These are phyloP conservation scores for Typhlichthys subterraneus DNA, from an alignment of 2,797 vertebrate genomes.

Conservation along the genomic window DNA sequence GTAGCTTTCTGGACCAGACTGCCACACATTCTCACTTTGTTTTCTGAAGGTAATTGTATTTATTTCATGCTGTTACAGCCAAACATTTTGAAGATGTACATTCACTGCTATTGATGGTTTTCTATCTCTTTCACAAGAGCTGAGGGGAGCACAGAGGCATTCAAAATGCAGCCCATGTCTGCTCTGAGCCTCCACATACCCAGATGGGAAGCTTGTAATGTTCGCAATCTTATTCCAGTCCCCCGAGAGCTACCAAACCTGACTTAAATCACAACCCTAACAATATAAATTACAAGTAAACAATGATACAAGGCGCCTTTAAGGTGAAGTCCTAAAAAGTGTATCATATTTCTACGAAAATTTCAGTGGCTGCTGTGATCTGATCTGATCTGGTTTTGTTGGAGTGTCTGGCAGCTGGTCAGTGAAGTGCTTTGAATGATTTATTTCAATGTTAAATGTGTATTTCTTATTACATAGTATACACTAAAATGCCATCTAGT, in stretches of 20 bases:
- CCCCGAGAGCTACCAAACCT: constrained; percentile 35
- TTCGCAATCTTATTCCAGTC: constrained; percentile 34
- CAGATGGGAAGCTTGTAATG: constrained; percentile 25
- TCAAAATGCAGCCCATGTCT: constrained; percentile 43
- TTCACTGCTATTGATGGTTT: constrained; percentile 23
- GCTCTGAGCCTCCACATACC: constrained; percentile 14
- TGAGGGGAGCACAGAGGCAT: constrained; percentile 36
- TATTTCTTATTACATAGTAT: constrained; percentile 10
- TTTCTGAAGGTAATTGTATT: constrained; percentile 10
- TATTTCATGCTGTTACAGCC: not conserved
- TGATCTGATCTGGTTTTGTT: constrained; percentile 27
- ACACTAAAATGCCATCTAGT: constrained; percentile 25
- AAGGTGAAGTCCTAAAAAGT: constrained; percentile 5
- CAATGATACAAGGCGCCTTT: constrained; percentile 14
- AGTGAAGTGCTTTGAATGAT: constrained; percentile 9
- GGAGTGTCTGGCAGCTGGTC: constrained; percentile 22
- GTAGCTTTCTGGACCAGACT: not conserved
- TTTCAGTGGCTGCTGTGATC: constrained; percentile 25
- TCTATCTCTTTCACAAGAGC: constrained; percentile 38
- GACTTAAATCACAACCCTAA: constrained; percentile 38
- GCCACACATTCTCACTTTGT: constrained; percentile 14
- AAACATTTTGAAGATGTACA: constrained; percentile 18
- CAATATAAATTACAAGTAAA: constrained; percentile 28
- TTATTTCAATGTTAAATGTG: constrained; percentile 15
- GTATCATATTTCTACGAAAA: constrained; percentile 13